These are phyloP conservation scores for Eilema depressum DNA, from an alignment of 2,888 invertebrate species.

Conservation along the genomic window DNA sequence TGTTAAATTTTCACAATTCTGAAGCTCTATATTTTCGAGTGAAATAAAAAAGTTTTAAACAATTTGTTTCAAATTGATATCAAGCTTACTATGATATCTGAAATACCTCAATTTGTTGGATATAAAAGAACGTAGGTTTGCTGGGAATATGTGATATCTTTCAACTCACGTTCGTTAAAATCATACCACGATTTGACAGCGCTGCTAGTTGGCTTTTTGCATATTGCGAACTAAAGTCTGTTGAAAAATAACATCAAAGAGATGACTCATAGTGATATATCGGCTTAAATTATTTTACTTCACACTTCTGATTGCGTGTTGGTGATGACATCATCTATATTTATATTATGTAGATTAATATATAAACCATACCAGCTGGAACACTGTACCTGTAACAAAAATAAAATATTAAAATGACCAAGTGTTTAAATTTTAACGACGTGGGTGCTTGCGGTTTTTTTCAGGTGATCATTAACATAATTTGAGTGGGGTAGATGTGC, in stretches of 20 bases:
- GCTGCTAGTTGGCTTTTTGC: conserved; percentile 68
- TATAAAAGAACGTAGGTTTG: conserved; percentile 30
- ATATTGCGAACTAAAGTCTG: conserved; percentile 57
- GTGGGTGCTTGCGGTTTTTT: conserved; percentile 64
- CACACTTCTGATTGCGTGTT: conserved; percentile 47
- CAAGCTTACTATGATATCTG: conserved; percentile 24
- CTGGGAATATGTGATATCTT: conserved; percentile 48
- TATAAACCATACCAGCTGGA: conserved; percentile 45
- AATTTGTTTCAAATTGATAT: conserved; percentile 32
- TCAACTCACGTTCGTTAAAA: conserved; percentile 68
- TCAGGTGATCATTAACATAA: conserved; percentile 69
- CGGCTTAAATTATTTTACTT: conserved; percentile 60
- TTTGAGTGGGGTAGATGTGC: conserved; percentile 63
- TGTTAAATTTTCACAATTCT: conserved; percentile 12
- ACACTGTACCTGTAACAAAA: conserved; percentile 73
- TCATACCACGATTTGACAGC: conserved; percentile 53
- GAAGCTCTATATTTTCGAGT: not conserved
- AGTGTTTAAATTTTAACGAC: conserved; percentile 68
- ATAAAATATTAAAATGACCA: conserved; percentile 56
- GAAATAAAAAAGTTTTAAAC: conserved; percentile 16
- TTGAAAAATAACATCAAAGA: conserved; percentile 62
- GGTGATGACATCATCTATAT: conserved; percentile 50
- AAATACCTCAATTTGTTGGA: conserved; percentile 29
- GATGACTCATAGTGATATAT: conserved; percentile 55
- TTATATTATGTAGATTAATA: conserved; percentile 38